Conservation (phyloP, 2,113 vertebrate species). For the Danio rerio region DNA sequence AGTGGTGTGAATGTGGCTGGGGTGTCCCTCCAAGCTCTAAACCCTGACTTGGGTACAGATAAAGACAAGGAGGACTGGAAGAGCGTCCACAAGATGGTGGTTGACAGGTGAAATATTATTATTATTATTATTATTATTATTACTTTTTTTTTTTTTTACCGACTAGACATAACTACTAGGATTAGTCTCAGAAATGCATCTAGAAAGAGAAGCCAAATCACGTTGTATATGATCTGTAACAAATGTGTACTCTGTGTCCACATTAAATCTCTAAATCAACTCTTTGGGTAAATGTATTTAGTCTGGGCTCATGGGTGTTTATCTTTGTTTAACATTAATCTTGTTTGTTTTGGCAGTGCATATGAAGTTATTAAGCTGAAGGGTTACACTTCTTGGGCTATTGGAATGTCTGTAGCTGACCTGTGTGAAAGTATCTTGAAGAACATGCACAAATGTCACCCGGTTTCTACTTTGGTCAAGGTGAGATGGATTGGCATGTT, state of each 20-base stretch:
- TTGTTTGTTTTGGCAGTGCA: slow-evolving; percentile 76
- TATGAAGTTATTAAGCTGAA: slow-evolving; percentile 99
- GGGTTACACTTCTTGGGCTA: slow-evolving; percentile 98
- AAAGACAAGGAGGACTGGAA: slow-evolving; percentile 92
- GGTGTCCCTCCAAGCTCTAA: slow-evolving; percentile 86
- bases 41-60: slow-evolving; percentile 88
- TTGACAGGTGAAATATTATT: slow-evolving; percentile 85
- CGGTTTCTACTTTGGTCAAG: slow-evolving; percentile 94
- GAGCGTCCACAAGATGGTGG: slow-evolving; percentile 89
- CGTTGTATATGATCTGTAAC: background rate
- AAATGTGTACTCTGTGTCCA: background rate
- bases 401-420: slow-evolving; percentile 95
- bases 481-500: slow-evolving; percentile 68
- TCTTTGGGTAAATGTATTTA: background rate
- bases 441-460: slow-evolving; percentile 93
- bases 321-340: background rate
- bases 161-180: background rate
- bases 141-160: background rate
- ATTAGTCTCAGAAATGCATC: background rate
- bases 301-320: slow-evolving; percentile 7
- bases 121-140: too few relatives aligned
- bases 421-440: slow-evolving; percentile 91
- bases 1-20: slow-evolving; percentile 96
- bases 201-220: background rate
- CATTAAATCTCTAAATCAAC: background rate